Conservation (phyloP, 2,888 invertebrate genomes). For the Eugnorisma glareosa region DNA sequence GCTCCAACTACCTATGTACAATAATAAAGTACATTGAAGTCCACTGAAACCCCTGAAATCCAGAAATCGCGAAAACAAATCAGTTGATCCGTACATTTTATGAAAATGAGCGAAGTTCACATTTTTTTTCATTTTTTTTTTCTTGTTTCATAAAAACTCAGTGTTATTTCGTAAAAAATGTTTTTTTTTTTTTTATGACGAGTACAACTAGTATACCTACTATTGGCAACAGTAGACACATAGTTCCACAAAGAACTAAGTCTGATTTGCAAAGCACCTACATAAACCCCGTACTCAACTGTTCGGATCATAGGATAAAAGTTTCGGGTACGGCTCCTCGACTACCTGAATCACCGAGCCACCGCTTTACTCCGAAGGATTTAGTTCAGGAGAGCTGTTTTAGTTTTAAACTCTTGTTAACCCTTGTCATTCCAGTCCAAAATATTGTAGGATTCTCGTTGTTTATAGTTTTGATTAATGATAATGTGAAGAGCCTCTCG, state of each 20-base stretch:
- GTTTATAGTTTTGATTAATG: conserved; percentile 8
- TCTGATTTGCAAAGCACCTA: conserved; percentile 25
- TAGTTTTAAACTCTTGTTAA: conserved; percentile 54
- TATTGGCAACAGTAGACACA: not conserved
- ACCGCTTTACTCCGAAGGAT: conserved; percentile 48
- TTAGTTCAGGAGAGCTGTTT: conserved; percentile 45
- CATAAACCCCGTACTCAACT: conserved; percentile 31
- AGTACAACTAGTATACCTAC: not conserved
- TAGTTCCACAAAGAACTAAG: conserved; percentile 13
- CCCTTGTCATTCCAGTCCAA: conserved; percentile 28
- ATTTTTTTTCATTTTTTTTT: too few species aligned
- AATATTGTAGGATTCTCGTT: conserved; percentile 10
- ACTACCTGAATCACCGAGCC: conserved; percentile 50
- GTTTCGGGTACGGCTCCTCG: conserved; percentile 41
- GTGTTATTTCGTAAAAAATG: not conserved
- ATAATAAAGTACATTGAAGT: too few species aligned
- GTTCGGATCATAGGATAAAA: conserved; percentile 58
- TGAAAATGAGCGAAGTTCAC: too few species aligned
- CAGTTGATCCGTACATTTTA: too few species aligned
- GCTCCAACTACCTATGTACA: too few species aligned
- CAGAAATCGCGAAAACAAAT: too few species aligned
- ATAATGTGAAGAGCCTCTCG: not conserved
- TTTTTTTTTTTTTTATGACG: not conserved
- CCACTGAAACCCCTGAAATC: too few species aligned
- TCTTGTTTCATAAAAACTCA: not conserved